These are phyloP conservation scores for Steinernema scapterisci DNA, from an alignment of 2,888 invertebrate genomes.

Conservation along the genomic window DNA sequence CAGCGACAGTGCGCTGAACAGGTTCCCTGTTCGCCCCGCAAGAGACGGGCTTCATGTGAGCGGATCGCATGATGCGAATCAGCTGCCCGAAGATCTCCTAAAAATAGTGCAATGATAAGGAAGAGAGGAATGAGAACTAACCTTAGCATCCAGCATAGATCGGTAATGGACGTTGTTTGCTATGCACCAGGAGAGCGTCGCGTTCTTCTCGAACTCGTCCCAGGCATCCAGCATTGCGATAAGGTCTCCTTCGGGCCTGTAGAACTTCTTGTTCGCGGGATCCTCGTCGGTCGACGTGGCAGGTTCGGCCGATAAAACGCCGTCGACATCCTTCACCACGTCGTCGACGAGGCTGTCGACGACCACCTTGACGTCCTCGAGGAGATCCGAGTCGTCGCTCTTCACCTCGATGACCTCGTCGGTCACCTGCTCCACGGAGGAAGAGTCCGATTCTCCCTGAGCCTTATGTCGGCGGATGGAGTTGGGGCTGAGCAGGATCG, in stretches of 20 bases:
- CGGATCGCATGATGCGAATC: background rate
- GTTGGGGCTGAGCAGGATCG: background rate
- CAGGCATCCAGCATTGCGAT: constrained; percentile 15
- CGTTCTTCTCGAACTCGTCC: background rate
- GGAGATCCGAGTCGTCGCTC: background rate
- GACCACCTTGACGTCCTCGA: background rate
- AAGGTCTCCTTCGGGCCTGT: background rate
- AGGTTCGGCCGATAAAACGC: background rate
- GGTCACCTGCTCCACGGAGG: background rate
- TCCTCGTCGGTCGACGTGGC: background rate
- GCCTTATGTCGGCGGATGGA: background rate
- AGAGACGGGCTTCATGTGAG: background rate
- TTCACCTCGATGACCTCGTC: background rate
- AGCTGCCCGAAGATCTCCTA: constrained; percentile 11
- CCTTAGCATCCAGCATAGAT: background rate
- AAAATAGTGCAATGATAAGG: background rate
- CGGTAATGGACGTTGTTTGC: background rate
- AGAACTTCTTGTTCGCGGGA: background rate
- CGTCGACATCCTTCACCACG: background rate
- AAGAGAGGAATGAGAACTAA: background rate
- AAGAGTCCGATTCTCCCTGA: background rate
- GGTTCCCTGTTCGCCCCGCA: background rate
- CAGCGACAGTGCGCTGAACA: constrained; percentile 11
- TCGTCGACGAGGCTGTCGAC: background rate
- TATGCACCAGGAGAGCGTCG: background rate